Conservation (phyloP, 2,797 vertebrate species). For the Sebastes trivittatus region DNA sequence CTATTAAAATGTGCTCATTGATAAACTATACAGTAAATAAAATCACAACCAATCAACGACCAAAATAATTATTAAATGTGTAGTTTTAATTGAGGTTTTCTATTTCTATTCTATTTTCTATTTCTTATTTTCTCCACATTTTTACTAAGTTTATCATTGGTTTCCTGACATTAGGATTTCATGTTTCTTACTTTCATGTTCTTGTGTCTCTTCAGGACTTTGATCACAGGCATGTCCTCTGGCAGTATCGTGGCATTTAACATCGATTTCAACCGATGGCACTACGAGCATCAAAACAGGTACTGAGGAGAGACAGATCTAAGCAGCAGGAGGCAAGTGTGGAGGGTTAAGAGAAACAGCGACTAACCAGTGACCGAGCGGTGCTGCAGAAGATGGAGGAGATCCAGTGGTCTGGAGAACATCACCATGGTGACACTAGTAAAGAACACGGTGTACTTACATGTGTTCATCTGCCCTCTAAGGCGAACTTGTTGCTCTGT, state of each 20-base stretch:
- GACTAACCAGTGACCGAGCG: not conserved
- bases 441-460: constrained; percentile 11
- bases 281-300: constrained; percentile 98
- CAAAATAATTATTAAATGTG: not conserved
- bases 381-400: constrained; percentile 8
- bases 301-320: constrained; percentile 81
- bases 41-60: not conserved
- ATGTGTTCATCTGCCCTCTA: constrained; percentile 23
- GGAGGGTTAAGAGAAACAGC: not conserved
- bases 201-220: constrained; percentile 85
- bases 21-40: not conserved
- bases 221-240: constrained; percentile 98
- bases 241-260: constrained; percentile 99
- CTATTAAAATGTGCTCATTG: too few relatives aligned
- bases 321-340: not conserved
- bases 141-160: not conserved
- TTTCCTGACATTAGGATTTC: not conserved
- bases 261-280: constrained; percentile 99
- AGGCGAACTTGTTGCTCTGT: constrained; percentile 2
- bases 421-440: not conserved
- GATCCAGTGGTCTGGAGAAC: not conserved
- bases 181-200: not conserved
- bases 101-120: not conserved
- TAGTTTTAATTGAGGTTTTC: not conserved
- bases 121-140: not conserved